Evolutionary conservation across 2,113 vertebrate genomes (phyloP).

Genomic region (Zonotrichia leucophrys): DNA sequence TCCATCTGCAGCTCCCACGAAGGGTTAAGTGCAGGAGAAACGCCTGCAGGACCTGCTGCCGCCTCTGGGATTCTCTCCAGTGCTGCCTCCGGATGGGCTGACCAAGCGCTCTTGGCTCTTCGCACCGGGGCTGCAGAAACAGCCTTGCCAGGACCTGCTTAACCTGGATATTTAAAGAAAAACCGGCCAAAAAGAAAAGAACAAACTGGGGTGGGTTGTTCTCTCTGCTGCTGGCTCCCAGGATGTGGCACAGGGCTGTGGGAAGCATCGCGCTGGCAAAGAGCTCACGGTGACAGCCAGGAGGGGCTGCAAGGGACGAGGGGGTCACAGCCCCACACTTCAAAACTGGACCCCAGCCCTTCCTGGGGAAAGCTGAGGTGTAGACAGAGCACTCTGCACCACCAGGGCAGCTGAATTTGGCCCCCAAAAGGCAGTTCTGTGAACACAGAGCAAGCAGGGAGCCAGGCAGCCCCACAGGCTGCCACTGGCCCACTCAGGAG

Average conservation of each 20-base stretch:
- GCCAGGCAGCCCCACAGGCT: background rate
- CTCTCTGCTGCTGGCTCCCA: background rate
- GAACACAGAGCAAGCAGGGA: rapidly evolving
- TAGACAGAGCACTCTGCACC: background rate
- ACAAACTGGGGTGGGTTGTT: background rate
- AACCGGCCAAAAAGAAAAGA: background rate
- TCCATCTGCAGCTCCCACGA: background rate
- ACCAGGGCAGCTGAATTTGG: background rate
- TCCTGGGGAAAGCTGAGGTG: background rate
- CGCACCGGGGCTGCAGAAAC: background rate
- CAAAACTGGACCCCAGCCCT: background rate
- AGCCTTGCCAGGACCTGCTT: background rate
- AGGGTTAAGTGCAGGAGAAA: background rate
- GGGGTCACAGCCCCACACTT: background rate
- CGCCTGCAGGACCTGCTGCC: background rate
- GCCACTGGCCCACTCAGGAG: background rate
- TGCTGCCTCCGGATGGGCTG: background rate
- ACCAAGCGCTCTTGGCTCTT: background rate
- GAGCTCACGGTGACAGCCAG: background rate
- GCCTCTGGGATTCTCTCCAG: constrained; percentile 41
- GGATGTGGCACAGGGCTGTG: rapidly evolving
- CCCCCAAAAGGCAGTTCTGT: background rate
- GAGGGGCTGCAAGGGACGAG: background rate
- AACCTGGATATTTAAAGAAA: constrained; percentile 12
- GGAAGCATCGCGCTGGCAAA: background rate